These are phyloP conservation scores for Perca schrenkii DNA, from an alignment of 2,113 vertebrate genomes.

Conservation along the genomic window DNA sequence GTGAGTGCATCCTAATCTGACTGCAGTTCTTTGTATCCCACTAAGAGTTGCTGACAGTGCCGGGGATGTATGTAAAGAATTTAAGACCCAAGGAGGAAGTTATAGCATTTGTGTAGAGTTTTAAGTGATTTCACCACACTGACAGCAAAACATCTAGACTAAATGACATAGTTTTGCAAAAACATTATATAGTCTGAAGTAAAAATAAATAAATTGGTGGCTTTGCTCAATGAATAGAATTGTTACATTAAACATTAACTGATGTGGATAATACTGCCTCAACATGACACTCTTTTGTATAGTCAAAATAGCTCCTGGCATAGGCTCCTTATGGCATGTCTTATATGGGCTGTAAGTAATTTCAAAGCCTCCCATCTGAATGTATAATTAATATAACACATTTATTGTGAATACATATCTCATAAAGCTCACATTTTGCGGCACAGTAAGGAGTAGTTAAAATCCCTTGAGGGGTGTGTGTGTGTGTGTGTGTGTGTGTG, in stretches of 20 bases:
- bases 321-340: slow-evolving; percentile 7
- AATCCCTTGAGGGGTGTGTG: slow-evolving; percentile 4
- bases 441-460: neutral
- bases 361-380: slow-evolving; percentile 35
- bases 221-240: slow-evolving; percentile 10
- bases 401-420: slow-evolving; percentile 42
- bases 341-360: slow-evolving; percentile 42
- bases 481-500: neutral
- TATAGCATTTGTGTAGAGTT: neutral
- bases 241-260: neutral
- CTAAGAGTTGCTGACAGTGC: slow-evolving; percentile 7
- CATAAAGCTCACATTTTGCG: slow-evolving; percentile 21
- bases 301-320: slow-evolving; percentile 28
- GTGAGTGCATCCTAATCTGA: slow-evolving; percentile 6
- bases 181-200: neutral
- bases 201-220: neutral
- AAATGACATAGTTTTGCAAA: neutral
- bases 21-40: slow-evolving; percentile 9
- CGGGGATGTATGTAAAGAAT: neutral
- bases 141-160: neutral
- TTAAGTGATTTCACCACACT: neutral
- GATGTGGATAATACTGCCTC: slow-evolving; percentile 7
- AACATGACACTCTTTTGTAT: slow-evolving; percentile 1
- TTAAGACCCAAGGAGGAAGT: slow-evolving; percentile 11
- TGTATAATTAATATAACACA: slow-evolving; percentile 52